phyloP scores from a whole-genome alignment of 1,140 invertebrate species.

The Hesperophylax magnus region DNA sequence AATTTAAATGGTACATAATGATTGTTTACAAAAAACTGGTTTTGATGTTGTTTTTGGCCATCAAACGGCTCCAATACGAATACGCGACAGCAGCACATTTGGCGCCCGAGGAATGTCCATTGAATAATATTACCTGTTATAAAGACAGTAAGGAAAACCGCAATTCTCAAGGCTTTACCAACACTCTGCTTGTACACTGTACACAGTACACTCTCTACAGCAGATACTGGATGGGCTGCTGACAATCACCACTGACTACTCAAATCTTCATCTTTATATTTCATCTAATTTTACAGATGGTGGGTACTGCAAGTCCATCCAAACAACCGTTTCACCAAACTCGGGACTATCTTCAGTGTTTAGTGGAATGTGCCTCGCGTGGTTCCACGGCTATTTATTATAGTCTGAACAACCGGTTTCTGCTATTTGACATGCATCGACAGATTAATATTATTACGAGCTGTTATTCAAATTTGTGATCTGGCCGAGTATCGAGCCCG shows the following conservation, averaged over 20 bases:
- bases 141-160: not conserved
- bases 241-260: too few relatives aligned
- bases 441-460: conserved; percentile 36
- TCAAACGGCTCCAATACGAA: conserved; percentile 4
- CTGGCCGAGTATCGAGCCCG: not conserved
- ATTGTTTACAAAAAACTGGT: conserved; percentile 39
- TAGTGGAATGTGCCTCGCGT: conserved; percentile 27
- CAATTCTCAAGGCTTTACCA: not conserved
- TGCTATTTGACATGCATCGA: conserved; percentile 36
- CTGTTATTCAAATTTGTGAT: conserved; percentile 34
- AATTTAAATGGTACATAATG: conserved; percentile 15
- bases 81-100: conserved; percentile 4
- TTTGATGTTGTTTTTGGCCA: conserved; percentile 10
- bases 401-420: conserved; percentile 24
- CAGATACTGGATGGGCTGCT: too few relatives aligned
- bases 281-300: too few relatives aligned
- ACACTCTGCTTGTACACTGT: not conserved
- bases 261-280: too few relatives aligned
- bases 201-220: too few relatives aligned
- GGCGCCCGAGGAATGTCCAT: conserved; percentile 19
- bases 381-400: conserved; percentile 33
- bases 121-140: not conserved
- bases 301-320: not conserved
- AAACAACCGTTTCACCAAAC: conserved; percentile 18
- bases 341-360: too few relatives aligned